Percentiles rank a stretch among this genome's conserved stretches.
phyloP scores from a whole-genome alignment of 2,888 invertebrate species.

The Kryphioiulus occultus region DNA sequence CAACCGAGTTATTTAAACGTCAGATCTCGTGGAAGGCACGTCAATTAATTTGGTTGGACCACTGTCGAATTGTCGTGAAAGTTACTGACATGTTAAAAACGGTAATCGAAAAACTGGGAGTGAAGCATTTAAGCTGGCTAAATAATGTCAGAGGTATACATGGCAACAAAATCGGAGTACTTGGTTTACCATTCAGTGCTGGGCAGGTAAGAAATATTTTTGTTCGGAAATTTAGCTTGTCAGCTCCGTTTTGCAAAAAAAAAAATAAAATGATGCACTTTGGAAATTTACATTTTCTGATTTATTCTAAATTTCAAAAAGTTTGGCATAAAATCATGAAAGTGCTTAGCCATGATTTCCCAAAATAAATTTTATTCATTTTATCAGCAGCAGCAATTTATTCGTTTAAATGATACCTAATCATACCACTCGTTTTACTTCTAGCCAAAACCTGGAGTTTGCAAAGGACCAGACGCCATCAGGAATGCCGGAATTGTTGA shows the following conservation, averaged over 20 bases:
- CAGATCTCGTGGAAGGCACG: too few species aligned
- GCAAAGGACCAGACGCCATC: conserved; percentile 73
- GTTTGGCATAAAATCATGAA: too few species aligned
- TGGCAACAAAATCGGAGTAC: conserved; percentile 50
- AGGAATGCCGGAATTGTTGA: conserved; percentile 72
- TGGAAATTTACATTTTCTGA: too few species aligned
- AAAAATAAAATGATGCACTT: not conserved
- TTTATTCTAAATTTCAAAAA: too few species aligned
- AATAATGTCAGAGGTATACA: not conserved
- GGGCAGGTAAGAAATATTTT: conserved; percentile 52
- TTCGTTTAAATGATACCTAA: not conserved
- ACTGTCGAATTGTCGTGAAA: not conserved
- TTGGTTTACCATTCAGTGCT: conserved; percentile 54
- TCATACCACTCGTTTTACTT: not conserved
- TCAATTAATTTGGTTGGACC: too few species aligned
- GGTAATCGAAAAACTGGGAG: not conserved
- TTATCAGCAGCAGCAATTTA: too few species aligned
- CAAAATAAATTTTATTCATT: too few species aligned
- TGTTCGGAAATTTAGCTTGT: not conserved
- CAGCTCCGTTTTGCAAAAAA: not conserved
- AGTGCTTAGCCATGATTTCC: not conserved
- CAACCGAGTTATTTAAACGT: too few species aligned
- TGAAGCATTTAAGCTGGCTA: not conserved
- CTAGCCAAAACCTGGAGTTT: conserved; percentile 73
- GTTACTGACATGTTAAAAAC: not conserved